Base-by-base conservation (phyloP, 1,140 invertebrate species). In the Sitophilus oryzae region DNA sequence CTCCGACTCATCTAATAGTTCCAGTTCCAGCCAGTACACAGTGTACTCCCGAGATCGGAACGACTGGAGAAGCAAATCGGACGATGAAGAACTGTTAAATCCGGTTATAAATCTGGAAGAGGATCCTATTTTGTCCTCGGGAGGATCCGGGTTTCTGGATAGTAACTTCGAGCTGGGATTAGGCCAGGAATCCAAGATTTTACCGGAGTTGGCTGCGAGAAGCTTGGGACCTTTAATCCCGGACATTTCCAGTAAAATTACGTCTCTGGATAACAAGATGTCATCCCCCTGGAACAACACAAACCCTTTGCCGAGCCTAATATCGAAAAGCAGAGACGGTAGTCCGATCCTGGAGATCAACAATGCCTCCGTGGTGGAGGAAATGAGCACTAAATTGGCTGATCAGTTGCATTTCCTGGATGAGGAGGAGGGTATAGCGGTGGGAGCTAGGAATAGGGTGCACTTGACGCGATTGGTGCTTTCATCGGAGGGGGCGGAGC, bases 401-500 rank as follows among this genome's bases (percentile, higher is more conserved):
- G 57, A 59, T 14, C 50, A 58, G 19, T 36, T 59, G 3, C 52
- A 51, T 18, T 30, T 60, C 14, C 22, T 60, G 15, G 53, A 60
- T 16, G 53, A 56, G 4, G 58, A 60, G 19, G 51, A 59, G 37
- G 35, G 50, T 19, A 18, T 47, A n/a, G 43, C 57, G 20, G 46
- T 59, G 16, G 30, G 53, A 1, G 44, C 62, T 10, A 36, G 58
- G 22, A 68, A 66, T 42, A 59, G 61, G 35, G 52, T 69, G 3
- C 66, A 61, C 25, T 42, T 69, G 34, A 62, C 66, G 2, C 58
- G 61, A 8, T 52, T 69, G 21, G 55, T 68, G 11, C 44, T 68
- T 1, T 60, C 63, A 1, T 60, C 61, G 0, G 66, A 68, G 2
- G 47, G 47, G 2, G 45, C 58, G 11, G 62, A 67, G 36, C 20